Percentiles rank a stretch among this genome's conserved stretches.
phyloP scores from a whole-genome alignment of 2,888 invertebrate genomes.

The Achlya flavicornis region DNA sequence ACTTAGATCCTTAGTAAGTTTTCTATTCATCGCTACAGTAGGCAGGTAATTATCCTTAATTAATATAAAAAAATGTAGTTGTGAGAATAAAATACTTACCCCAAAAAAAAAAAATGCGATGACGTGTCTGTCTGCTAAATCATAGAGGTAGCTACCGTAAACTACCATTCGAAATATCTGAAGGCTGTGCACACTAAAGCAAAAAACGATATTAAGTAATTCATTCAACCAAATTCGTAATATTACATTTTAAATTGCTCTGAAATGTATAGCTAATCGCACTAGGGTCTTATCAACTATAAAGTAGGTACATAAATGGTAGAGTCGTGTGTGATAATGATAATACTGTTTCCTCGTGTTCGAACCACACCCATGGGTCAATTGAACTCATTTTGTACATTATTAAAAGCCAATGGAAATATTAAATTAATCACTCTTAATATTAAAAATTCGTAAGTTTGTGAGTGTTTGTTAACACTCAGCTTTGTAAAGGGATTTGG shows the following conservation, averaged over 20 bases:
- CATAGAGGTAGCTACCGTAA: not conserved
- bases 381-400: not conserved
- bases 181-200: not conserved
- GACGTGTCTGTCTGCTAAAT: not conserved
- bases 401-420: not conserved
- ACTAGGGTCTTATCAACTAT: not conserved
- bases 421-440: too few relatives aligned
- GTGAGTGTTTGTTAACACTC: too few relatives aligned
- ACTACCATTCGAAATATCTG: not conserved
- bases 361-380: not conserved
- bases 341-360: not conserved
- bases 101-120: not conserved
- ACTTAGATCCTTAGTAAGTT: slow-evolving; percentile 36
- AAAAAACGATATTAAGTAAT: not conserved
- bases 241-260: not conserved
- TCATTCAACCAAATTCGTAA: not conserved
- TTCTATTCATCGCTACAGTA: not conserved
- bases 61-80: too few relatives aligned
- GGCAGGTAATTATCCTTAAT: not conserved
- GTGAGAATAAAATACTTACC: too few relatives aligned
- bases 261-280: slow-evolving; percentile 1
- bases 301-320: not conserved
- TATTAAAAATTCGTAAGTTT: too few relatives aligned
- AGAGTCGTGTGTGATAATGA: not conserved
- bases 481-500: too few relatives aligned